phyloP scores from a whole-genome alignment of 2,113 vertebrate genomes.

The Crotalus horridus region DNA sequence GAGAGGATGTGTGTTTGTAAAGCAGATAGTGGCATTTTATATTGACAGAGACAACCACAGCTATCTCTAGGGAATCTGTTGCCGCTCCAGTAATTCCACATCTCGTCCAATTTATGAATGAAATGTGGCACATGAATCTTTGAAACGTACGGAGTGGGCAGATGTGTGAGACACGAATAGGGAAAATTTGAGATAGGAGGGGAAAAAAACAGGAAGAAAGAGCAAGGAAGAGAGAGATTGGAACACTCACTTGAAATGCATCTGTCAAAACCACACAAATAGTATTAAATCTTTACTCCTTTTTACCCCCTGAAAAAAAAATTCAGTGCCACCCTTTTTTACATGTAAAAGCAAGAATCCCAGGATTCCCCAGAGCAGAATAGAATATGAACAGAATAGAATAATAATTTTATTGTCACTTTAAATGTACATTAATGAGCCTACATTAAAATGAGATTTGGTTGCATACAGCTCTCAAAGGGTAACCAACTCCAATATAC shows the following conservation, averaged over 20 bases:
- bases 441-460: too few relatives aligned
- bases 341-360: too few relatives aligned
- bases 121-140: constrained; percentile 57
- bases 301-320: neutral
- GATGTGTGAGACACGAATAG: neutral
- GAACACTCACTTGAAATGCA: constrained; percentile 21
- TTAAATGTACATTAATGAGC: too few relatives aligned
- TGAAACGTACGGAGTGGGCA: neutral
- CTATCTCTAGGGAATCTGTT: constrained; percentile 48
- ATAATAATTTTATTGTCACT: too few relatives aligned
- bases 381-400: too few relatives aligned
- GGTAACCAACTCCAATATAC: too few relatives aligned
- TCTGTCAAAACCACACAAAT: constrained; percentile 11
- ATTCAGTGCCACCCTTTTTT: neutral
- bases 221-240: constrained; percentile 15
- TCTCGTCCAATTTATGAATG: constrained; percentile 59
- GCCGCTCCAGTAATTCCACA: constrained; percentile 54
- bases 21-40: constrained; percentile 38
- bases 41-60: constrained; percentile 55
- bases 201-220: neutral
- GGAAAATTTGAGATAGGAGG: neutral
- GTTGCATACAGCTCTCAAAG: too few relatives aligned
- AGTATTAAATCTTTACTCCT: neutral
- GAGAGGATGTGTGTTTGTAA: neutral
- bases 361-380: too few relatives aligned